phyloP scores from a whole-genome alignment of 37 sponge, comb jelly and placozoan genomes.

The Cladorhizidae sp. region DNA sequence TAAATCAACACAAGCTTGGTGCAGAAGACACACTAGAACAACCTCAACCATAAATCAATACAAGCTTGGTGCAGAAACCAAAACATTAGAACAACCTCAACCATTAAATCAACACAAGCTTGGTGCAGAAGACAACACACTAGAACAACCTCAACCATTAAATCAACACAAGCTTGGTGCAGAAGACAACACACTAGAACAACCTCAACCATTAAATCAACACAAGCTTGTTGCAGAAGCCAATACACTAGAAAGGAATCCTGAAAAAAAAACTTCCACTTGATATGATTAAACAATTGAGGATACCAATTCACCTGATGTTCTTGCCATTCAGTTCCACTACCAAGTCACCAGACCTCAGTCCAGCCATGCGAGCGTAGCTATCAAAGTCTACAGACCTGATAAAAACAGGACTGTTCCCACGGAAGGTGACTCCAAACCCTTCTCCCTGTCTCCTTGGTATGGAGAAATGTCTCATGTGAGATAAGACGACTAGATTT shows the following conservation, averaged over 20 bases:
- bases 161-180: no score
- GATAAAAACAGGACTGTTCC: conserved; percentile 77
- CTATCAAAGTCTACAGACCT: conserved; percentile 83
- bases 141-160: no score
- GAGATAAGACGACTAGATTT: conserved; percentile 72
- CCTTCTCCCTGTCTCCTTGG: conserved; percentile 36
- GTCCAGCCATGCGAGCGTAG: conserved; percentile 63
- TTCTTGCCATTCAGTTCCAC: conserved; percentile 61
- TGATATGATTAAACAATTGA: neutral
- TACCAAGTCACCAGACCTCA: conserved; percentile 88
- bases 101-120: no score
- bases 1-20: no score
- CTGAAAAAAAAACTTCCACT: neutral
- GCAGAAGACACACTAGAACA: no score
- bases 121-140: no score
- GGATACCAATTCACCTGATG: conserved; percentile 19
- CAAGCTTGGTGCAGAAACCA: no score
- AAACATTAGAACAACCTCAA: no score
- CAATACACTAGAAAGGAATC: neutral
- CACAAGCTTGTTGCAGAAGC: no score
- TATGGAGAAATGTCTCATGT: conserved; percentile 33
- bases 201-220: no score
- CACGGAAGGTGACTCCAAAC: conserved; percentile 78
- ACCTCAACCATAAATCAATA: no score
- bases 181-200: no score